Base-by-base conservation (phyloP, 2,113 vertebrate genomes). In the Lethenteron reissneri region DNA sequence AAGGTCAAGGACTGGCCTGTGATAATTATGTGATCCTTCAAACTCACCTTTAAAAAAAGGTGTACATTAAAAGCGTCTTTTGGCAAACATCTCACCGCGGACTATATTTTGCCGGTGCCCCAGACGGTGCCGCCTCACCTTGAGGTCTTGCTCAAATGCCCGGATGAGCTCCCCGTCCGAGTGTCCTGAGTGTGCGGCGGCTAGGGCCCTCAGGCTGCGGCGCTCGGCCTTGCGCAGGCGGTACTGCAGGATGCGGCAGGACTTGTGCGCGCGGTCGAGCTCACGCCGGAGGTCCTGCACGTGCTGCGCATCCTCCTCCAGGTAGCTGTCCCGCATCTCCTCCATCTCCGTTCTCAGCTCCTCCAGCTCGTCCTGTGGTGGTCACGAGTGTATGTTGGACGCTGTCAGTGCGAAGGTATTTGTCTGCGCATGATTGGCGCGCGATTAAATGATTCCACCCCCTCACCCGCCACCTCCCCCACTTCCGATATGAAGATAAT, bases 271-370 rank as follows among this genome's bases (percentile, higher is more conserved):
- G 14, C 87, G 86, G 80, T 97, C 94, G 77, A 99, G 84, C 75
- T 99, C 94, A 73, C 90, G 79, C 56, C 92, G 86, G 72, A 99
- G 85, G 76, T 99, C 94, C 84, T 99, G 94, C 75, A 95, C 81
- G 81, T 99, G 92, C 81, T 99, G 95, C 71, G 95, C 89, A 80
- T 97, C 94, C 81, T 99, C 94, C 76, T 99, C 94, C 78, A 99
- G 83, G 73, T 96, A 99, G 81, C 85, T 94, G 81, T 99, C 94
- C 25, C 91, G 84, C 81, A 97, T 86, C 79, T 99, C 94, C 80
- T 99, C 94, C 94, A 99, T 99, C 81, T 99, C 94, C 1, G 91
- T 90, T 15, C 88, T 88, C 73, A 99, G 83, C 81, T 99, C 94
- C 59, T 97, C 92, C 83, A 95, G 79, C 79, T 99, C 94, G 80